phyloP scores from a whole-genome alignment of 2,888 invertebrate genomes.

The Melanchra persicariae region DNA sequence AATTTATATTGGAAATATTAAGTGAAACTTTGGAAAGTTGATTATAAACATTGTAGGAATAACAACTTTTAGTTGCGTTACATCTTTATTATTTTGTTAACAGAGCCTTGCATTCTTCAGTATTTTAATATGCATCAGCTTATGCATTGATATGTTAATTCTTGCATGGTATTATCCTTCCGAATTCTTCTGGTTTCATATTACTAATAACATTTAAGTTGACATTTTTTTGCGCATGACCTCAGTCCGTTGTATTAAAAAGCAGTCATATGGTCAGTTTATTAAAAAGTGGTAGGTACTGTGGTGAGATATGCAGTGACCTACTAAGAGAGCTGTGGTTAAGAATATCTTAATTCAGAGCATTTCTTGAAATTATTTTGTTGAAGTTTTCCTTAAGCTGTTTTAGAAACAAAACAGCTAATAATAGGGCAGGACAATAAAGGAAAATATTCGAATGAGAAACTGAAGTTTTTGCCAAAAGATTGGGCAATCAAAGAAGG shows the following conservation, averaged over 20 bases:
- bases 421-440: conserved; percentile 7
- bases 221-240: conserved; percentile 44
- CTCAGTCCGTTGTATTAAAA: conserved; percentile 39
- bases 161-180: conserved; percentile 19
- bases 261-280: conserved; percentile 34
- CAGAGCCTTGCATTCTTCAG: conserved; percentile 35
- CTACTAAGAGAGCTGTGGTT: conserved; percentile 50
- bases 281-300: conserved; percentile 49
- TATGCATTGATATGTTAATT: conserved; percentile 8
- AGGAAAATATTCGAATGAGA: not conserved
- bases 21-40: conserved; percentile 35
- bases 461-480: not conserved
- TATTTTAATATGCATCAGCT: conserved; percentile 16
- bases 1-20: conserved; percentile 32
- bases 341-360: conserved; percentile 37
- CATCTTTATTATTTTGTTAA: conserved; percentile 1
- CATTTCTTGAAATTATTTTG: conserved; percentile 52
- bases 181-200: conserved; percentile 29
- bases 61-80: conserved; percentile 4
- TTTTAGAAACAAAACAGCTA: not conserved
- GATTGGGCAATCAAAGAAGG: not conserved
- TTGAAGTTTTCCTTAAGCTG: conserved; percentile 46
- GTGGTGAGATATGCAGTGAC: conserved; percentile 60
- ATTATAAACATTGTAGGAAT: not conserved
- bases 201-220: conserved; percentile 22